These are phyloP conservation scores for Pemphigus obesinymphae DNA, from an alignment of 1,140 invertebrate genomes.

Conservation along the genomic window DNA sequence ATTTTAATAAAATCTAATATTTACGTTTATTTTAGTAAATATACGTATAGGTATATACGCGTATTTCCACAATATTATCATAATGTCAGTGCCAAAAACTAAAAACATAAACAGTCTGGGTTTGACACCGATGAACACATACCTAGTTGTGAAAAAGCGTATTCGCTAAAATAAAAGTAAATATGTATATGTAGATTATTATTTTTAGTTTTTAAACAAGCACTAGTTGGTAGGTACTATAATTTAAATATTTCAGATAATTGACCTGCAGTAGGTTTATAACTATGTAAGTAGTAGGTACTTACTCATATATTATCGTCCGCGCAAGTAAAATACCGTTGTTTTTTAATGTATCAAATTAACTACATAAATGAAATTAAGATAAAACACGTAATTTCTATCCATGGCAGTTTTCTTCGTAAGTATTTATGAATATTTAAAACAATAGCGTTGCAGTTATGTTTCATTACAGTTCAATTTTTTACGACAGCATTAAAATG, in stretches of 20 bases:
- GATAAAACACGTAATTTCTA: constrained; percentile 1
- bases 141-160: no score
- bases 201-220: not conserved
- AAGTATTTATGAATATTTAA: not conserved
- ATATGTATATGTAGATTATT: not conserved
- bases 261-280: not conserved
- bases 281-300: not conserved
- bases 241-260: not conserved
- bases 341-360: not conserved
- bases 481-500: not conserved
- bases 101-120: no score
- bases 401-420: not conserved
- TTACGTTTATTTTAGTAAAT: no score
- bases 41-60: no score
- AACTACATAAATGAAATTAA: not conserved
- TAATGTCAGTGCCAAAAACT: no score
- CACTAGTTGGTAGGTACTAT: no score
- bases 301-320: not conserved
- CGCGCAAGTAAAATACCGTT: not conserved
- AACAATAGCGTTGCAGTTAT: not conserved
- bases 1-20: no score
- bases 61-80: no score
- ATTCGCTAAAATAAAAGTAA: no score
- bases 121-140: no score
- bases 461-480: not conserved